Conservation (phyloP, 2,113 vertebrate species). For the Corythoichthys intestinalis region DNA sequence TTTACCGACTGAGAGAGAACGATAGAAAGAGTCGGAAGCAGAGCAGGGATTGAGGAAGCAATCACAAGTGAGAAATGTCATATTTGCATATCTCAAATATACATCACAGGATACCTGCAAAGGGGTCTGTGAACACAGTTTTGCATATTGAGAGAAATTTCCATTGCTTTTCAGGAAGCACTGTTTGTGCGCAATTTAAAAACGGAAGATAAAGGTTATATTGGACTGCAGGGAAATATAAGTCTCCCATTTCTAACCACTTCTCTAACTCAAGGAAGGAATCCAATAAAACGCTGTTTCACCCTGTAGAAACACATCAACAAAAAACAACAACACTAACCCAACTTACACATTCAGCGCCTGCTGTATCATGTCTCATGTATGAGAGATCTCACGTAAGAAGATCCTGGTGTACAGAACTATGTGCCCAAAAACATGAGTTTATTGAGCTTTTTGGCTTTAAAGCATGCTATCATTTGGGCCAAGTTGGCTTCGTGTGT, state of each 20-base stretch:
- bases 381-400: neutral
- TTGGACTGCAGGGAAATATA: constrained; percentile 26
- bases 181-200: constrained; percentile 51
- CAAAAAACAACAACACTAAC: neutral
- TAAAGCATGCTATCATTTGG: neutral
- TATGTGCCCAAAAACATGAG: constrained; percentile 12
- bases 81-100: constrained; percentile 66
- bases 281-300: constrained; percentile 5
- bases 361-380: constrained; percentile 6
- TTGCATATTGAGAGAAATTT: constrained; percentile 57
- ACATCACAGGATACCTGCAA: constrained; percentile 52
- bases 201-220: constrained; percentile 55
- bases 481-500: constrained; percentile 10
- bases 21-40: neutral
- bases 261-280: constrained; percentile 11
- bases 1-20: constrained; percentile 13
- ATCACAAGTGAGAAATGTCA: constrained; percentile 61
- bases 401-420: neutral
- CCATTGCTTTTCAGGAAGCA: constrained; percentile 30
- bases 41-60: constrained; percentile 36
- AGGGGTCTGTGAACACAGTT: constrained; percentile 44
- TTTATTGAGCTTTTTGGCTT: constrained; percentile 10
- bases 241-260: constrained; percentile 9
- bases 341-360: neutral
- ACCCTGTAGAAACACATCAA: constrained; percentile 2